Evolutionary conservation across 1,140 invertebrate species (phyloP), one percentile per base, ranked within the genome.

Genomic region (Scaptomyza montana): DNA sequence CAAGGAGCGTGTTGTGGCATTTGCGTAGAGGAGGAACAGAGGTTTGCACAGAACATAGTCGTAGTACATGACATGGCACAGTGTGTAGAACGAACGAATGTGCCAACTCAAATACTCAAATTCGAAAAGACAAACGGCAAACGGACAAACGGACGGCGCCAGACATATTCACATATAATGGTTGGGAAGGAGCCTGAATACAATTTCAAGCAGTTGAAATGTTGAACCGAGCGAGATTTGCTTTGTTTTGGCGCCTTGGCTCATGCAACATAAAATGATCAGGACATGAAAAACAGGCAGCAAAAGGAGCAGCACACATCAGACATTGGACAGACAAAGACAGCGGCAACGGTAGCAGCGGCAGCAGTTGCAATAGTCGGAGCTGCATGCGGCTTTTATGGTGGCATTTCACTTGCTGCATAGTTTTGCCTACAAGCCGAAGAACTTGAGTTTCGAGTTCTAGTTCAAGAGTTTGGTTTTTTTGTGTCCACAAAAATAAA

Each of bases 141-240:
- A 78, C 62, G 61, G 53, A 33, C 33, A 61, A 39, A 47, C 62
- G 41, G 46, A 59, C 56, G 10, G 12, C 39, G 39, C 10, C 39
- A 80, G 41, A 49, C 50, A 46, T n/a, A n/a, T n/a, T n/a, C 12
- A 36, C 21, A 25, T 25, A 25, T 25, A 36, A 4, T 28, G 33
- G 21, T 60, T 9, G 16, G 41, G 46, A 28, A 16, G 67, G 66
- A 66, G 66, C 73, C 75, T 86, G 74, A 80, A 85, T 87, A 87
- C 81, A 81, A 87, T 86, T 86, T 49, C 70, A 72, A 81, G 71
- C 82, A 81, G 82, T 78, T 78, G 78, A 87, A 87, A 87, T 78
- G 82, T 76, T 81, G 82, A 86, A 81, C 66, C 70, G 46, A 66
- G 56, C 57, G 57, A 49, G 67, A 72, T 77, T 60, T 82, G 82